A percentile compares a stretch with the other conserved stretches of the same genome.
These are phyloP conservation scores for Camponotus floridanus DNA, from an alignment of 1,140 invertebrate genomes.

Conservation along the genomic window DNA sequence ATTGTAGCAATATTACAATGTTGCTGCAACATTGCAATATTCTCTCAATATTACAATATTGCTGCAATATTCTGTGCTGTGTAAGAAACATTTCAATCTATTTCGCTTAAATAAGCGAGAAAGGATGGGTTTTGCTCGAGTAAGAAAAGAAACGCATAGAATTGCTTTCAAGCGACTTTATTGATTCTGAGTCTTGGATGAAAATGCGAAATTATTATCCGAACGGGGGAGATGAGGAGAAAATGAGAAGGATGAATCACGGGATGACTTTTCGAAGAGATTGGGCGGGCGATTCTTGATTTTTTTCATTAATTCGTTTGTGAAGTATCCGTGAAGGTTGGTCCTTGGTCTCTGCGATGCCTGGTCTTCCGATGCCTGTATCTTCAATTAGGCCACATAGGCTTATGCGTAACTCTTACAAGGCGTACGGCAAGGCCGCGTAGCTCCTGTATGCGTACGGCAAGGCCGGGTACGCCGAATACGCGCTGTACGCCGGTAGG, in stretches of 20 bases:
- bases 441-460: conserved; percentile 57
- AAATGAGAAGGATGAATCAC: neutral
- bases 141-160: neutral
- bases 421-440: neutral
- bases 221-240: conserved; percentile 3
- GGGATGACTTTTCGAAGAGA: conserved; percentile 25
- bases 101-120: neutral
- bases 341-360: conserved; percentile 28
- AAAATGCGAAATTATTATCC: conserved; percentile 23
- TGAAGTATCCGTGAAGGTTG: neutral
- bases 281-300: neutral
- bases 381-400: conserved; percentile 16
- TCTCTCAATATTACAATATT: no score
- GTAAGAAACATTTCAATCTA: no score
- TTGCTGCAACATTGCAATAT: no score
- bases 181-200: conserved; percentile 60
- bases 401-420: no score
- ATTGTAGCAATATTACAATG: no score
- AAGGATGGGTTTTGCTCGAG: neutral
- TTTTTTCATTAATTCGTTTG: conserved; percentile 19
- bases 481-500: conserved; percentile 69
- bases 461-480: conserved; percentile 54
- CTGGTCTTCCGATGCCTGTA: neutral
- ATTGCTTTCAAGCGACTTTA: conserved; percentile 71
- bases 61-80: no score